These are phyloP conservation scores for Hemaris fuciformis DNA, from an alignment of 2,888 invertebrate genomes.

Conservation along the genomic window DNA sequence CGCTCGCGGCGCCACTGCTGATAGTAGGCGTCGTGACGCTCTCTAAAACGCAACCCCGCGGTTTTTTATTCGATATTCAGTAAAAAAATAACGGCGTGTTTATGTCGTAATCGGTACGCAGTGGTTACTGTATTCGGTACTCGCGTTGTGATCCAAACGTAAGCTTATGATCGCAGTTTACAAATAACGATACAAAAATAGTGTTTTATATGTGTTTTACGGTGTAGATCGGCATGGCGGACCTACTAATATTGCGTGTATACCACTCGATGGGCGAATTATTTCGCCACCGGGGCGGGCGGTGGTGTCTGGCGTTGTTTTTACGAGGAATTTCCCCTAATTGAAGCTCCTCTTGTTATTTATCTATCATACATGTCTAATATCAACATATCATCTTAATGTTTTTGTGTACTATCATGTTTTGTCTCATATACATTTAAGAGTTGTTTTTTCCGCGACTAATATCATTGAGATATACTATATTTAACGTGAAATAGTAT, in stretches of 20 bases:
- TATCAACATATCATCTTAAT: not conserved
- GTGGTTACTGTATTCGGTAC: constrained; percentile 11
- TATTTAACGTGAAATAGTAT: not conserved
- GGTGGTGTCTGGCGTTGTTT: constrained; percentile 30
- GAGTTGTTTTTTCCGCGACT: not conserved
- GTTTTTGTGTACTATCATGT: not conserved
- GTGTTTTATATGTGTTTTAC: constrained; percentile 68
- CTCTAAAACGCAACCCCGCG: constrained; percentile 47
- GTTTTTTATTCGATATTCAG: constrained; percentile 37
- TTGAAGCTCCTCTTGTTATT: not conserved
- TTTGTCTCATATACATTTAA: not conserved
- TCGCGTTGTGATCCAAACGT: constrained; percentile 14
- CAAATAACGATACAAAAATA: constrained; percentile 66
- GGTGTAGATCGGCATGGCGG: constrained; percentile 62
- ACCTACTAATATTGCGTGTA: constrained; percentile 46
- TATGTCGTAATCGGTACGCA: constrained; percentile 10
- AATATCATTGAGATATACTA: not conserved
- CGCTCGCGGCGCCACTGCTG: constrained; percentile 75
- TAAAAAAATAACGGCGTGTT: constrained; percentile 30
- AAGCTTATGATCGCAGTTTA: constrained; percentile 35
- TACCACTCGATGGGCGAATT: constrained; percentile 36
- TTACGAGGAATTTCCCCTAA: constrained; percentile 27
- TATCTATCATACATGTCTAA: not conserved
- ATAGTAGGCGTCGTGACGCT: constrained; percentile 70
- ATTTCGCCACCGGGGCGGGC: constrained; percentile 36